Evolutionary conservation across 2,888 invertebrate species (phyloP), one percentile per base, ranked within the genome.

Genomic region (Andrena flavipes): DNA sequence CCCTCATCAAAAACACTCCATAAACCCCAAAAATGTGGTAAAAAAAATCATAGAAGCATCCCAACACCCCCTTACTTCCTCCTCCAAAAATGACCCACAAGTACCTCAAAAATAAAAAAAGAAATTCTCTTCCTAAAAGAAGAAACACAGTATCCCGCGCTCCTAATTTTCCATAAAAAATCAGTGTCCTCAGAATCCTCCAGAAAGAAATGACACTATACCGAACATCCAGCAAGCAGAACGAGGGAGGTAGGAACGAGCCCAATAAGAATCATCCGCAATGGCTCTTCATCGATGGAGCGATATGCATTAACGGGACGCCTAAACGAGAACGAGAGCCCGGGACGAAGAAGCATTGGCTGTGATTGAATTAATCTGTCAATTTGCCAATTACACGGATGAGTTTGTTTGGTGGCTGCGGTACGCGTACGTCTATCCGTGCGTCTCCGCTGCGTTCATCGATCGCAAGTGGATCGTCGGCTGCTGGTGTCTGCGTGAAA

Each of bases 381-480:
- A 93, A 93, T 93, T 93, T 93, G 88, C 89, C 93, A 93, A 93
- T 93, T 93, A 93, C 91, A 92, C 91, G 92, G 92, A 93, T 93
- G 92, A 92, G 92, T 93, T 93, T 93, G 93, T 93, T 93, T 93
- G 93, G 92, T 91, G 90, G 91, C 89, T 88, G 85, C 86, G 85
- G 79, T 86, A 80, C 84, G 85, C 86, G 87, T 84, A 85, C 86
- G 80, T 85, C 84, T 89, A 87, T 88, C 84, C 84, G 84, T 84
- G 73, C 86, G 82, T 89, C 80, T 87, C 77, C 76, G 80, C 80
- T 79, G 84, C 88, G 89, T 89, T 91, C 89, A 91, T 91, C 91
- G 91, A 91, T 91, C 91, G 91, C 89, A 84, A 90, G 78, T 87
- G 88, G 88, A 91, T 90, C 89, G 89, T 80, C 80, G 82, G 48